These are phyloP conservation scores for Chamaetylas fuelleborni DNA, from an alignment of 2,113 vertebrate genomes.

Conservation along the genomic window DNA sequence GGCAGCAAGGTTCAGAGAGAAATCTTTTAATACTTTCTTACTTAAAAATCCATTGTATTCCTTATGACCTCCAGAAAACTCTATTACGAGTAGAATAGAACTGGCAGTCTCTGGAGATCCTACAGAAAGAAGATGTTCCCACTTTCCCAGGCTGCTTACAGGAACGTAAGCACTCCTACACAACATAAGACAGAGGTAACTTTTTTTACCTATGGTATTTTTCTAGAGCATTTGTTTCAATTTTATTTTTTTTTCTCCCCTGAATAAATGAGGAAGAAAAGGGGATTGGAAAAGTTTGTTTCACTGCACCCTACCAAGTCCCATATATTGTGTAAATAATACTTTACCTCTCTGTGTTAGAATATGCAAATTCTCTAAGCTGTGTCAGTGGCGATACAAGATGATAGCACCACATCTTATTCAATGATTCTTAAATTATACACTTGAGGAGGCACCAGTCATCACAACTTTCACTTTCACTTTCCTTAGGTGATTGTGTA, in stretches of 20 bases:
- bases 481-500: not conserved
- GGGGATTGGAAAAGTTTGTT: not conserved
- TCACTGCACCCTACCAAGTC: not conserved
- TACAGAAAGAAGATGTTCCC: not conserved
- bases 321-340: not conserved
- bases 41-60: not conserved
- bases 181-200: not conserved
- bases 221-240: not conserved
- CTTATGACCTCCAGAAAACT: not conserved
- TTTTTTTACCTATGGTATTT: not conserved
- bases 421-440: not conserved
- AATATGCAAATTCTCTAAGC: not conserved
- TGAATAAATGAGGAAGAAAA: not conserved
- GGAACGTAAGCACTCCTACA: not conserved
- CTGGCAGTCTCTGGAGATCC: not conserved
- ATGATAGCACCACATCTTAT: not conserved
- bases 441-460: not conserved
- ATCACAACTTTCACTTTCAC: not conserved
- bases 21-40: not conserved
- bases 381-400: not conserved
- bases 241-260: not conserved
- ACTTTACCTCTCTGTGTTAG: not conserved
- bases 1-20: not conserved
- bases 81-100: not conserved
- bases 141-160: not conserved